phyloP scores from a whole-genome alignment of 2,888 invertebrate genomes.

The Sinodicranocentrus sp. region DNA sequence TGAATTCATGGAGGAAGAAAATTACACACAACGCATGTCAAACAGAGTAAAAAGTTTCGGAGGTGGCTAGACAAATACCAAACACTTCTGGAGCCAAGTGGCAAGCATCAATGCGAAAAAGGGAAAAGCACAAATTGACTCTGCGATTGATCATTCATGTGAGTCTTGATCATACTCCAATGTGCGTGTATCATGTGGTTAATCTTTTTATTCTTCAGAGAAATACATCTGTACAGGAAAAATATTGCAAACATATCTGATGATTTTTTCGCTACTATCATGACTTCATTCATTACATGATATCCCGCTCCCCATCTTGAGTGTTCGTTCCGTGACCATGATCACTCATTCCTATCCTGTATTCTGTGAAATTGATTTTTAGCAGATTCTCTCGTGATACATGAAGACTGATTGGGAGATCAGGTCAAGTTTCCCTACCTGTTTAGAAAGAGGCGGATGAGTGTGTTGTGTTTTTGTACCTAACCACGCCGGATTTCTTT shows the following conservation, averaged over 20 bases:
- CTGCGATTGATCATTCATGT: neutral
- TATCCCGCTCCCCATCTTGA: neutral
- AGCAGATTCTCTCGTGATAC: constrained; percentile 34
- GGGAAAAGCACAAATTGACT: constrained; percentile 3
- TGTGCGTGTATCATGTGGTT: neutral
- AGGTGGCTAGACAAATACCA: constrained; percentile 22
- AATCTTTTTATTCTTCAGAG: constrained; percentile 33
- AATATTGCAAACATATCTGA: constrained; percentile 27
- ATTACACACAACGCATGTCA: constrained; percentile 62
- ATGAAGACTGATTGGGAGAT: no score
- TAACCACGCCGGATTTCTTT: constrained; percentile 4
- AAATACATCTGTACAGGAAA: constrained; percentile 41
- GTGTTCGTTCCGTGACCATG: neutral
- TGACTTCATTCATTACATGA: constrained; percentile 44
- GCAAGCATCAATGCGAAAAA: neutral
- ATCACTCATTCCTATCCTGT: constrained; percentile 35
- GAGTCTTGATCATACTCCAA: neutral
- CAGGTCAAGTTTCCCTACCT: constrained; percentile 8
- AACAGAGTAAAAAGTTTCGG: neutral
- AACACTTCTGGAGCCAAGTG: constrained; percentile 26
- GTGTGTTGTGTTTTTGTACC: no score
- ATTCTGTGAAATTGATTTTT: constrained; percentile 53
- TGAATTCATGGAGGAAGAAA: constrained; percentile 38
- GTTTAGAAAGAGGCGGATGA: neutral
- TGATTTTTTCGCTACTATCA: constrained; percentile 25